Evolutionary conservation across 2,797 vertebrate species (phyloP), one percentile per base, ranked within the genome.

Genomic region (Aphelocoma californica): DNA sequence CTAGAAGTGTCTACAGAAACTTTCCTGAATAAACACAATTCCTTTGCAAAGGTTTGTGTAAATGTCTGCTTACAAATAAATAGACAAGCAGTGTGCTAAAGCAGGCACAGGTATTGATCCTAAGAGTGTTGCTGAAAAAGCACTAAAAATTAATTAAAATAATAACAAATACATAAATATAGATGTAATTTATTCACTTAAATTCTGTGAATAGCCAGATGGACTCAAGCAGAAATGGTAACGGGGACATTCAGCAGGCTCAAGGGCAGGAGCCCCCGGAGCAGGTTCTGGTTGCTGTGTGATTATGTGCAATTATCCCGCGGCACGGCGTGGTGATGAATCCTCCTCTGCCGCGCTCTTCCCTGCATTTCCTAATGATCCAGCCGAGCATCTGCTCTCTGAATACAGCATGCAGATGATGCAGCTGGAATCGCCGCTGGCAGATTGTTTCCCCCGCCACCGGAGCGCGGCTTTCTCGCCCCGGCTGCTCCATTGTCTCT

Each of bases 311-410:
- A 66, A 10, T 92, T 86, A 57, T 72, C 71, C 73, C 32, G 12
- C 90, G 83, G 95, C 83, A 15, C 53, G 17, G 83, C 20, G 8
- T 3, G 40, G 62, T 32, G 42, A 29, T 74, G 95, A 74, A 64
- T 40, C 60, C 54, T 75, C 84, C 80, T 78, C 73, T 29, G 50
- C 34, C 74, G 8, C 8, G 7, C 62, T 70, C 65, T 18, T 83
- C 57, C 91, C 89, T 87, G 54, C 81, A 10, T 66, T 92, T 90
- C 90, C 93, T 69, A n/a, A 51, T n/a, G 74, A 42, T 69, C 31
- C 47, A 10, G n/a, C 73, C 51, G 65, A 93, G 73, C 96, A 97
- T 87, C 96, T 96, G 97, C 61, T 75, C 56, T 29, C 57, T 26
- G 72, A 80, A 12, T 8, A 1, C 40, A 62, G 6, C 36, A 1